Evolutionary conservation across 2,113 vertebrate species (phyloP).

Genomic region (Nothobranchius furzeri): DNA sequence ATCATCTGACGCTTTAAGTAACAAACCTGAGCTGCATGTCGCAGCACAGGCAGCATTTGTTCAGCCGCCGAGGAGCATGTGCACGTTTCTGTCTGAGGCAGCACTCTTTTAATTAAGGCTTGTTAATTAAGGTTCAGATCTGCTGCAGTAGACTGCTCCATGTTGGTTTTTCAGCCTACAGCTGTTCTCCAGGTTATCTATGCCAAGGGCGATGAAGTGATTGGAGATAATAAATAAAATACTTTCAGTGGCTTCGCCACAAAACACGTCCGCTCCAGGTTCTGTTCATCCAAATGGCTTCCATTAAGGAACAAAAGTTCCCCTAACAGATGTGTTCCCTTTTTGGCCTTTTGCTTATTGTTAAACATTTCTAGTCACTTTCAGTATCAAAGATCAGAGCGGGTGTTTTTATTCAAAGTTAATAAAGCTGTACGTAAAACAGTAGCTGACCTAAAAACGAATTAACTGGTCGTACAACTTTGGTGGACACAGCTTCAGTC

Average conservation of each 20-base stretch:
- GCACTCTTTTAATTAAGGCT: conserved; percentile 31
- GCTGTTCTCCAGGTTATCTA: conserved; percentile 22
- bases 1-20: conserved; percentile 26
- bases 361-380: too few relatives aligned
- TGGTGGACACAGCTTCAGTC: too few relatives aligned
- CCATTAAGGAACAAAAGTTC: conserved; percentile 33
- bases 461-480: too few relatives aligned
- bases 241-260: conserved; percentile 24
- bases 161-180: conserved; percentile 21
- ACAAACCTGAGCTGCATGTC: conserved; percentile 2
- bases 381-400: too few relatives aligned
- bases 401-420: too few relatives aligned
- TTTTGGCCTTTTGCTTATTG: too few relatives aligned
- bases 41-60: background rate
- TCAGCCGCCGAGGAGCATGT: conserved; percentile 1
- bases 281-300: conserved; percentile 26
- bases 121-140: conserved; percentile 19
- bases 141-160: conserved; percentile 7
- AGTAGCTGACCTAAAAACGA: too few relatives aligned
- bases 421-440: too few relatives aligned
- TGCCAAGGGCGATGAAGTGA: conserved; percentile 8
- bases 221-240: conserved; percentile 37
- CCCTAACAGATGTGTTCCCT: too few relatives aligned
- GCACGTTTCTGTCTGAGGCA: background rate
- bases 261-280: conserved; percentile 13